These are phyloP conservation scores for Halcyon senegalensis DNA, from an alignment of 2,113 vertebrate species.

Conservation along the genomic window DNA sequence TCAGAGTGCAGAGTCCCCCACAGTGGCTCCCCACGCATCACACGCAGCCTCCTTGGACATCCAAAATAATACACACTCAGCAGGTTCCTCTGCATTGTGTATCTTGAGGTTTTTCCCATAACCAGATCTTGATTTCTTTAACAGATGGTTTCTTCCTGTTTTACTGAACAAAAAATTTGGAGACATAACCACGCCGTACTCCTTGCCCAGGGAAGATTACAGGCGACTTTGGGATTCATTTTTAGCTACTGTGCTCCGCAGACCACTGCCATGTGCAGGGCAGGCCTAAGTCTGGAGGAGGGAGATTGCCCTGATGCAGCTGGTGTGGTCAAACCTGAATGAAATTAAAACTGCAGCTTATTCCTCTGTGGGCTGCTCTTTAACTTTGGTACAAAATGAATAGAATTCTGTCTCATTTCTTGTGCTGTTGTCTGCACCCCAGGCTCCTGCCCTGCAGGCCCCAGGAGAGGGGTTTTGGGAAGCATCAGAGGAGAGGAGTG, in stretches of 20 bases:
- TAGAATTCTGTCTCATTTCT: not conserved
- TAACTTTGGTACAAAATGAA: not conserved
- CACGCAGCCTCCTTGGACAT: not conserved
- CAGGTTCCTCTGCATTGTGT: not conserved
- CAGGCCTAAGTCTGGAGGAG: not conserved
- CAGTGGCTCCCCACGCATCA: not conserved
- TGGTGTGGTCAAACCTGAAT: not conserved
- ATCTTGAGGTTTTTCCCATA: not conserved
- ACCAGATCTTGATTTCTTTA: not conserved
- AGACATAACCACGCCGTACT: not conserved
- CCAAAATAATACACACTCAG: not conserved
- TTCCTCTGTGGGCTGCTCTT: not conserved
- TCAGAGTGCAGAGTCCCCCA: not conserved
- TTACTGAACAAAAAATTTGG: not conserved
- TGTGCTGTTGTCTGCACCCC: not conserved
- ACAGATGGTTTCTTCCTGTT: not conserved
- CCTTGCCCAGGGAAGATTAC: not conserved
- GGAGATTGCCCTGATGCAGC: not conserved
- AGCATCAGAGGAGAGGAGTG: fast-evolving
- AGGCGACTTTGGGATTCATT: not conserved
- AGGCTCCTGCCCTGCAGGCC: not conserved
- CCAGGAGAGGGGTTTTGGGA: not conserved
- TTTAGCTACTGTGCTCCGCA: not conserved
- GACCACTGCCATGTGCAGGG: fast-evolving
- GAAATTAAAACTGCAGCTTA: not conserved